phyloP scores from a whole-genome alignment of 2,113 vertebrate species.

The Dinomys branickii region DNA sequence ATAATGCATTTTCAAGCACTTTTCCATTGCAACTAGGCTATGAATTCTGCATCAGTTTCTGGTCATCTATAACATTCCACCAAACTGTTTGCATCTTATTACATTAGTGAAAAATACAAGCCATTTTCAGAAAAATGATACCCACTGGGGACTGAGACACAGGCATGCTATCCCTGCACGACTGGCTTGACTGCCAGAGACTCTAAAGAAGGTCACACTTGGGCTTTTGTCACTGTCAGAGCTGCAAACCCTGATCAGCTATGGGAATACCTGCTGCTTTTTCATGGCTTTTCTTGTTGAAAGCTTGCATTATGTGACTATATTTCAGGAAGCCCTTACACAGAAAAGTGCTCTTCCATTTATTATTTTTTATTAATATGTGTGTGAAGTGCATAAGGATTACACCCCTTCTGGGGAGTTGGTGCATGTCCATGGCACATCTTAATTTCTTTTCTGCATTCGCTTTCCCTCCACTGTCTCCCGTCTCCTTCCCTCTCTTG shows the following conservation, averaged over 20 bases:
- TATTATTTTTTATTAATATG: background rate
- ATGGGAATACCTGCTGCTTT: background rate
- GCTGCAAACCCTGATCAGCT: background rate
- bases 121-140: background rate
- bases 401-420: background rate
- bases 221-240: background rate
- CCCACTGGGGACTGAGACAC: background rate
- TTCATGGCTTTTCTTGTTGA: background rate
- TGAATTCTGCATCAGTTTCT: conserved; percentile 6
- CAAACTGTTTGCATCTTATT: background rate
- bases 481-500: background rate
- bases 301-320: background rate
- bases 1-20: background rate
- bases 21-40: background rate
- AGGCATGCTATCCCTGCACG: too few relatives aligned
- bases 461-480: background rate
- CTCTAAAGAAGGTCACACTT: too few relatives aligned
- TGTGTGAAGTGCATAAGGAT: background rate
- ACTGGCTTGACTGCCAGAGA: background rate
- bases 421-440: background rate
- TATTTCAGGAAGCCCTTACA: background rate
- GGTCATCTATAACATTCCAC: background rate
- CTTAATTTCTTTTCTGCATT: background rate
- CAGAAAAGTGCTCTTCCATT: background rate
- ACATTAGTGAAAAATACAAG: background rate